Conservation (phyloP, 1,140 invertebrate species). For the Venturia canescens region DNA sequence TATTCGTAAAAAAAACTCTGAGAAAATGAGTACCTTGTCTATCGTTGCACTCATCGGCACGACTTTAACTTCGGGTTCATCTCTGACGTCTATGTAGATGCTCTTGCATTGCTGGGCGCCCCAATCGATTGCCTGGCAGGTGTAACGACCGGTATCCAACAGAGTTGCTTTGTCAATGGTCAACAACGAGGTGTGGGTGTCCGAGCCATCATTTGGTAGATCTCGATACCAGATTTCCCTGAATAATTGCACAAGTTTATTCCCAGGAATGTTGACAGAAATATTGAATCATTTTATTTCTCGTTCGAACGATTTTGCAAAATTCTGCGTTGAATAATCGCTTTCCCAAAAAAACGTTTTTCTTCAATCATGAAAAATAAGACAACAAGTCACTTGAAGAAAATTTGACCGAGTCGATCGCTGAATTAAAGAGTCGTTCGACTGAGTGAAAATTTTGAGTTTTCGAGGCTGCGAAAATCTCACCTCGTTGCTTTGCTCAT, state of each 20-base stretch:
- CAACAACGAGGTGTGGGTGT: slow-evolving; percentile 83
- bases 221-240: slow-evolving; percentile 75
- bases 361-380: no score
- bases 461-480: slow-evolving; percentile 51
- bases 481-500: slow-evolving; percentile 84
- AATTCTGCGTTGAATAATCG: no score
- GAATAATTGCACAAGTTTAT: slow-evolving; percentile 17
- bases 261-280: not conserved
- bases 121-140: slow-evolving; percentile 85
- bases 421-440: not conserved
- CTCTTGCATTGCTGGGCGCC: slow-evolving; percentile 86
- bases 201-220: slow-evolving; percentile 80
- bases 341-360: no score
- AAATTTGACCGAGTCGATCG: no score
- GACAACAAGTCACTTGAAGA: no score
- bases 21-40: slow-evolving; percentile 78
- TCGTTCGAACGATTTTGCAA: no score
- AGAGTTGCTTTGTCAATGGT: slow-evolving; percentile 82
- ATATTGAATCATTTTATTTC: no score
- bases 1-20: not conserved
- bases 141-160: slow-evolving; percentile 85
- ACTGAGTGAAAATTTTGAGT: not conserved
- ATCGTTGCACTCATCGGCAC: slow-evolving; percentile 86
- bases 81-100: slow-evolving; percentile 81
- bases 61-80: slow-evolving; percentile 83